Base-by-base conservation (phyloP, 2,113 vertebrate species). In the Myiagra hebetior region DNA sequence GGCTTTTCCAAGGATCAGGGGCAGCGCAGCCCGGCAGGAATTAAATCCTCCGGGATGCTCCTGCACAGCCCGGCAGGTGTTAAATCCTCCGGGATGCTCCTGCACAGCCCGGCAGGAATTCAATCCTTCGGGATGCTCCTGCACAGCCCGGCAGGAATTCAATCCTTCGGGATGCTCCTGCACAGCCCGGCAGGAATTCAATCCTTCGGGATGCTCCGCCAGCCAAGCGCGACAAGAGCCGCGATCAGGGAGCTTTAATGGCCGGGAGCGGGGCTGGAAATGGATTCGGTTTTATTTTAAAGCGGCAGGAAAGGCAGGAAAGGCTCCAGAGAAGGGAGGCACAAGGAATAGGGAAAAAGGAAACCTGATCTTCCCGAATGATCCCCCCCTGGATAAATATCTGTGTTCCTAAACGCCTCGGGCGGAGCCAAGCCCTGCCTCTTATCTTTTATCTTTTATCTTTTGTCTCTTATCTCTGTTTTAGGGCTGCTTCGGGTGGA, bases 271-370 rank as follows among this genome's bases (percentile, higher is more conserved):
- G 67, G 78, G 47, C 76, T 47, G 77, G 35, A 44, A 87, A 72
- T 41, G 94, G 94, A 90, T 95, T 91, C 37, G 53, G 16, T 85
- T 83, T 87, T 73, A 65, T 96, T 93, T 87, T 85, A 88, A 94
- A 93, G 41, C 12, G 15, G 30, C 82, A 49, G 67, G 9, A 64
- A 60, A 85, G 42, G 53, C 55, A 37, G 85, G 46, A 91, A 67
- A n/a, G 28, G 74, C 57, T 52, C 55, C 85, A 37, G 79, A 49
- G 55, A 27, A 22, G 46, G 28, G 62, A 79, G 68, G 44, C 35
- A 41, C 39, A 2, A 1, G 22, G 60, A 41, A 6, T 1, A 37
- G 55, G 56, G 44, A 47, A 70, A 22, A 59, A 3, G 13, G 50
- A 35, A 50, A 17, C 5, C 3, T 19, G 24, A 10, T 35, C 39